Percentiles rank a stretch among this genome's conserved stretches.
Evolutionary conservation across 2,113 vertebrate species (phyloP).

Genomic region (Oreochromis aureus): DNA sequence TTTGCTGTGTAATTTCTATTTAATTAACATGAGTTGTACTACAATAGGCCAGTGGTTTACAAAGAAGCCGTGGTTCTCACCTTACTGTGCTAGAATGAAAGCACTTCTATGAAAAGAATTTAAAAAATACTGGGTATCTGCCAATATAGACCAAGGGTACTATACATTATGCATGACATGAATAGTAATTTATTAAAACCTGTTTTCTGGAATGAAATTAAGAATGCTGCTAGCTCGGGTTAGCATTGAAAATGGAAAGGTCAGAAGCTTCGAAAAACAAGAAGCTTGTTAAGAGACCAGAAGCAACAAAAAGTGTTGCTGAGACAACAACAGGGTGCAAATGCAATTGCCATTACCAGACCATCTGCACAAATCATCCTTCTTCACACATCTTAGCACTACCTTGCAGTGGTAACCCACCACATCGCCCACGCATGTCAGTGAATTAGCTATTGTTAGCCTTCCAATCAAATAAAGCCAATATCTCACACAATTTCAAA

Average conservation of each 20-base stretch:
- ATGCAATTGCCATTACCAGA: not conserved
- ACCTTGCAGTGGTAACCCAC: not conserved
- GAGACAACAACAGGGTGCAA: not conserved
- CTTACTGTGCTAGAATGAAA: not conserved
- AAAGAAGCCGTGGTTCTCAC: not conserved
- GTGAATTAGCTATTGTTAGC: not conserved
- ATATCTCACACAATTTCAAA: not conserved
- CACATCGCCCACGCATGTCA: not conserved
- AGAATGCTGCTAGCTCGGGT: not conserved
- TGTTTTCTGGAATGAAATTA: not conserved
- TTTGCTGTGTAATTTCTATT: not conserved
- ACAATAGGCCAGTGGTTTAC: not conserved
- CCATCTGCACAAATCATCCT: not conserved
- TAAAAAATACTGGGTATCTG: not conserved
- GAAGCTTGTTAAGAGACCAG: not conserved
- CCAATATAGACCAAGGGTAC: not conserved
- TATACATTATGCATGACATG: not conserved
- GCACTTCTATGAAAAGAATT: not conserved
- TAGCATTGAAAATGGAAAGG: not conserved
- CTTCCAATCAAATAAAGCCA: not conserved
- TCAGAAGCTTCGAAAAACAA: not conserved
- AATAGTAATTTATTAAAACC: not conserved
- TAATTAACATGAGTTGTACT: not conserved
- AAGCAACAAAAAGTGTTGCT: not conserved
- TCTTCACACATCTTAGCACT: constrained; percentile 8